Percentiles rank a stretch among this genome's conserved stretches.
Conservation (phyloP, 53 echinoderm and acorn worm genomes). For the Hippasteria phrygiana region DNA sequence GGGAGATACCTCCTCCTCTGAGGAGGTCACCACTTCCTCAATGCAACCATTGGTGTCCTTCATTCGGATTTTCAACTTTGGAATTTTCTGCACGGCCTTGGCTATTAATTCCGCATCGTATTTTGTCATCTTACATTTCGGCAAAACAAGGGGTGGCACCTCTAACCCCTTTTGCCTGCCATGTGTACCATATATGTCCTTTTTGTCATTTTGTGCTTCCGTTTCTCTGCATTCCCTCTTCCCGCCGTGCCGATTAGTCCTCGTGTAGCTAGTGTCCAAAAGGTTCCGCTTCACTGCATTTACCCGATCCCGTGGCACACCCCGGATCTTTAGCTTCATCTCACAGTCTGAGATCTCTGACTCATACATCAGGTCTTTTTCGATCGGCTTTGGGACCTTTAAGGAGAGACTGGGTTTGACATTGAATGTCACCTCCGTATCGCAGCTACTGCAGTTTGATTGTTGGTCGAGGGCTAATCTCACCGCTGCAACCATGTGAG, state of each 20-base stretch:
- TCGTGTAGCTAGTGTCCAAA: background rate
- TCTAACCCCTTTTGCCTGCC: constrained; percentile 28
- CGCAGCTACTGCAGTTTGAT: constrained; percentile 51
- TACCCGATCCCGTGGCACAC: constrained; percentile 63
- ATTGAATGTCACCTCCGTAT: constrained; percentile 75
- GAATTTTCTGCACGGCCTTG: constrained; percentile 70
- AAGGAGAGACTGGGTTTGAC: constrained; percentile 28
- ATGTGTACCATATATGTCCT: background rate
- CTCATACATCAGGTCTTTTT: constrained; percentile 72
- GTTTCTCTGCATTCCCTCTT: constrained; percentile 21
- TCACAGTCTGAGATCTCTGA: constrained; percentile 92
- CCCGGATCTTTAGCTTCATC: constrained; percentile 91
- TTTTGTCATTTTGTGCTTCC: background rate
- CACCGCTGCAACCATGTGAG: constrained; percentile 10
- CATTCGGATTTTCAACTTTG: constrained; percentile 88
- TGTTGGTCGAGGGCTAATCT: constrained; percentile 45
- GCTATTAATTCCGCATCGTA: constrained; percentile 73
- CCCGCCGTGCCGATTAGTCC: constrained; percentile 17
- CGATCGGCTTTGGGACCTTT: constrained; percentile 11
- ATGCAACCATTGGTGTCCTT: constrained; percentile 85
- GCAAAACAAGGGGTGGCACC: constrained; percentile 29
- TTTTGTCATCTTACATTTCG: constrained; percentile 66
- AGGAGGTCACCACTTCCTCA: constrained; percentile 83
- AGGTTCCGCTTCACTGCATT: constrained; percentile 5
- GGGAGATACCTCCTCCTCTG: constrained; percentile 79